Evolutionary conservation across 2,888 invertebrate genomes (phyloP), one percentile per base, ranked within the genome.

Genomic region (Thyatira batis): DNA sequence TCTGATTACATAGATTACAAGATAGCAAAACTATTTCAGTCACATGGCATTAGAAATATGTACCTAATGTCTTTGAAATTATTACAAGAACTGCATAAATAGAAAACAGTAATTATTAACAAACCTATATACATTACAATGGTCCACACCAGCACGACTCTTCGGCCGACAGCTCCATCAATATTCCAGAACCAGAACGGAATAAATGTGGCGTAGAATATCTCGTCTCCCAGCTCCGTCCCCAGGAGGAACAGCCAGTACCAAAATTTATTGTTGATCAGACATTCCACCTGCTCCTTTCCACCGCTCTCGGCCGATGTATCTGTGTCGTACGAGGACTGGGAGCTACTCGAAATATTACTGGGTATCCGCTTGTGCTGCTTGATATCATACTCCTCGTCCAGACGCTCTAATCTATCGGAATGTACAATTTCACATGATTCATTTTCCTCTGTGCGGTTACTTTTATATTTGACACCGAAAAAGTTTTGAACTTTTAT

Each of bases 121-220:
- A 87, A 86, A 96, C 97, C 97, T 77, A 96, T 94, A 71, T 96
- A 96, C 97, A 97, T 97, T 53, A 95, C 93, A 55, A 95, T 92
- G 23, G 96, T 94, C 97, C 97, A 97, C 20, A 97, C 95, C 9
- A 96, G 89, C 10, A 97, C 94, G 17, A 98, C 95, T 82, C 97
- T 92, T 66, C 98, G 92, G 11, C 97, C 96, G 2, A 98, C 96
- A 25, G 95, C 95, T 20, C 96, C 96, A 87, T 98, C 98, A 55
- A 98, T 93, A 85, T 98, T 98, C 98, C 98, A 98, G 78, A 97
- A 96, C 95, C 97, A 97, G 84, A 97, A 97, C 0, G 98, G 97
- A 75, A 98, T 97, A 78, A 98, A 97, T n/a, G 95, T 93, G 1
- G 96, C 95, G 85, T 98, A 98, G 84, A 98, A 98, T 60, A 96